Evolutionary conservation across 2,797 vertebrate species (phyloP), one percentile per base, ranked within the genome.

Genomic region (Galagoides demidoff): DNA sequence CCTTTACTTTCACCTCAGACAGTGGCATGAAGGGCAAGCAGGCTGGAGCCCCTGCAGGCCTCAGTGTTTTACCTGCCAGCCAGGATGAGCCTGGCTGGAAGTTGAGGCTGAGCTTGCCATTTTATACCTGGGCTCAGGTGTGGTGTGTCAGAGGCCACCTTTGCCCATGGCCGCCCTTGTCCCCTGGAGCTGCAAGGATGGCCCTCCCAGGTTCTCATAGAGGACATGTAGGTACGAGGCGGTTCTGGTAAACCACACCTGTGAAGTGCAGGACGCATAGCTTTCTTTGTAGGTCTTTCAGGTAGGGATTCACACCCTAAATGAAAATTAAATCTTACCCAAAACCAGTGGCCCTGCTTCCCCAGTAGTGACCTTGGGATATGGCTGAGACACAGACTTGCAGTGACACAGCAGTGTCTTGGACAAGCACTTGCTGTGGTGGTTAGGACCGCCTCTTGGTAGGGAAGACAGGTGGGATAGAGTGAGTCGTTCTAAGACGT

Each of bases 131-230:
- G 66, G 13, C 76, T 23, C 66, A 16, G 70, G 10, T 68, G 20
- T 11, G 7, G 25, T 3, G 4, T 2, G 9, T 39, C 17, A 5
- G 25, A 5, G 22, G 49, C 25, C 63, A n/a, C 64, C 27, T 0
- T 10, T 19, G 45, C 19, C 10, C 22, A 2, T 20, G 0, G 4
- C 43, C 0, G 0, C 37, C 66, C 25, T 59, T 19, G 3, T 6
- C 10, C 43, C 64, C 3, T 5, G 12, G 64, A n/a, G 31, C 27
- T 7, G 10, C 64, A 3, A 6, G 66, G 74, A 3, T 4, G 66
- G n/a, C 12, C 2, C 17, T 29, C 49, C 49, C 31, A 77, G 52
- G n/a, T 34, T 0, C 27, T 0, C 34, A 2, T 5, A 66, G 29
- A n/a, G 5, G 27, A 3, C 5, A 19, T 29, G 0, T n/a, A 23